Evolutionary conservation across 2,888 invertebrate genomes (phyloP).

Genomic region (Mayetiola destructor): DNA sequence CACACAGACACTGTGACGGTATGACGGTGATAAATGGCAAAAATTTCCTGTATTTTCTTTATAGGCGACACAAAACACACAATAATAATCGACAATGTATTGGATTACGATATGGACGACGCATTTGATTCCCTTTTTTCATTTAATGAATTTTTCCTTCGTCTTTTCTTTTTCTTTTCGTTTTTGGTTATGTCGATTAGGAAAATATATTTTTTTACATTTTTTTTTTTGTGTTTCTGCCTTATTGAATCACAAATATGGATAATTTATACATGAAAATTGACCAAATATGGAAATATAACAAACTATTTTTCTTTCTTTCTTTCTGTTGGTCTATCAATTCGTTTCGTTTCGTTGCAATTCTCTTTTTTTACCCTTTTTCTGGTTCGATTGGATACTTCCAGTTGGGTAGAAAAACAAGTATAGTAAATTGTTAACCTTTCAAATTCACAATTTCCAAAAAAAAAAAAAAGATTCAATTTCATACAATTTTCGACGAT

Average conservation of each 20-base stretch:
- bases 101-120: too few relatives aligned
- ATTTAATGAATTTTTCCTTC: too few relatives aligned
- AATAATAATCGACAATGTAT: background rate
- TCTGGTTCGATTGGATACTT: too few relatives aligned
- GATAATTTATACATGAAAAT: slow-evolving; percentile 12
- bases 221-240: slow-evolving; percentile 3
- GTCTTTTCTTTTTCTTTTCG: background rate
- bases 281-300: background rate
- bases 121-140: too few relatives aligned
- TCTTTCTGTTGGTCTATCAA: background rate
- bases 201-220: background rate
- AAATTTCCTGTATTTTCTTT: too few relatives aligned
- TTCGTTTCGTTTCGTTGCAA: background rate
- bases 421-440: too few relatives aligned
- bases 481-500: too few relatives aligned
- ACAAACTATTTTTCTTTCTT: background rate
- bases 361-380: background rate
- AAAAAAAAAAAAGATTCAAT: too few relatives aligned
- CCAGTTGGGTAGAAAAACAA: too few relatives aligned
- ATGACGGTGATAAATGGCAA: background rate
- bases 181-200: background rate
- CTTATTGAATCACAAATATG: slow-evolving; percentile 1
- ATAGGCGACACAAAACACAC: background rate
- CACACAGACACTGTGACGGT: background rate
- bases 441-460: too few relatives aligned